Conservation (phyloP, 2,113 vertebrate species). For the Brachypodius melanocephalos region DNA sequence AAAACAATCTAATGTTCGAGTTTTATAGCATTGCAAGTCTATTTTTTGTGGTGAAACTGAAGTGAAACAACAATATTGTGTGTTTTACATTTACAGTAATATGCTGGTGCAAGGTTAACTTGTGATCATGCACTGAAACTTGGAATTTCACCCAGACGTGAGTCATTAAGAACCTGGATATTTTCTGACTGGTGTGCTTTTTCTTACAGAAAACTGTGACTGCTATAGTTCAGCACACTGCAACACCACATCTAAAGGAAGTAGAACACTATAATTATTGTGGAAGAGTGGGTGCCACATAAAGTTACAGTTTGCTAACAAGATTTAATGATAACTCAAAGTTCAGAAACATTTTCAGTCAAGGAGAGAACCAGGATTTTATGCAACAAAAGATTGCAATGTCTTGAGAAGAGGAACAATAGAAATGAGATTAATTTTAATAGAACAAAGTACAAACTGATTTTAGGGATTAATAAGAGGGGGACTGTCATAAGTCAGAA, state of each 20-base stretch:
- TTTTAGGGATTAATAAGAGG: background rate
- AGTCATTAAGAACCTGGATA: background rate
- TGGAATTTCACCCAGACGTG: background rate
- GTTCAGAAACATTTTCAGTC: background rate
- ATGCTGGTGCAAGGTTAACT: constrained; percentile 7
- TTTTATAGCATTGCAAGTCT: constrained; percentile 45
- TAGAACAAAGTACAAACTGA: background rate
- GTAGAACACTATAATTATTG: constrained; percentile 15
- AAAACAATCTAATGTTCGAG: background rate
- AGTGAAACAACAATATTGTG: constrained; percentile 21
- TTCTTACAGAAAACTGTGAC: background rate
- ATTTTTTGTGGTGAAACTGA: constrained; percentile 36
- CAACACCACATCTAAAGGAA: background rate
- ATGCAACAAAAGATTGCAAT: background rate
- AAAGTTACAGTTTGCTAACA: constrained; percentile 14
- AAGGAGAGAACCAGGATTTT: background rate
- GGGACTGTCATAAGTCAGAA: background rate
- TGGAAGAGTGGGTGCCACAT: background rate
- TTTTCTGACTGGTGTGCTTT: background rate
- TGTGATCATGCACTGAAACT: constrained; percentile 22
- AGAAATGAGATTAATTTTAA: background rate
- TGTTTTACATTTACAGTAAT: constrained; percentile 39
- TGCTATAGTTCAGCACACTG: background rate
- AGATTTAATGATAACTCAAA: constrained; percentile 8
- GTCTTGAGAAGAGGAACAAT: background rate